Evolutionary conservation across 37 sponge, comb jelly and placozoan genomes (phyloP).

Genomic region (Ephydatia muelleri): DNA sequence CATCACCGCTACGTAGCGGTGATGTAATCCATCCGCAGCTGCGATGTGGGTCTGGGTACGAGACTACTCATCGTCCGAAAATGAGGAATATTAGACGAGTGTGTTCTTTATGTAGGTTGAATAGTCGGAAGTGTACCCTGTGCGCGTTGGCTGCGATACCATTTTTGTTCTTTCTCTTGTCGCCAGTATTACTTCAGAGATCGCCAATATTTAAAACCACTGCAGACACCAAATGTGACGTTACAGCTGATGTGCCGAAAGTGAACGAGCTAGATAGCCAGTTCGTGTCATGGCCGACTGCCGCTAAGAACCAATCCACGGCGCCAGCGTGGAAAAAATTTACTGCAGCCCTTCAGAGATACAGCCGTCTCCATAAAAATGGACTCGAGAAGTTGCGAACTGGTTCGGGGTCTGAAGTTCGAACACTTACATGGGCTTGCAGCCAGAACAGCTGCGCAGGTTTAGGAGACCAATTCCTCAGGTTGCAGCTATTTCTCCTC

Average conservation of each 20-base stretch:
- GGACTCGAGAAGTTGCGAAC: background rate
- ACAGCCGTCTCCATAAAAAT: background rate
- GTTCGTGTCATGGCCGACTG: background rate
- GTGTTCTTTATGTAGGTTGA: too few species aligned
- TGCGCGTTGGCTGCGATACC: background rate
- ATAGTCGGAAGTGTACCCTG: background rate
- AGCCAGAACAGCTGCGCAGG: conserved; percentile 16
- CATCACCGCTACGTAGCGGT: too few species aligned
- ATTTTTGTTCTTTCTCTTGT: background rate
- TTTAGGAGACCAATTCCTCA: conserved; percentile 34
- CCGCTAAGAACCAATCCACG: background rate
- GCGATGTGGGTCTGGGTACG: too few species aligned
- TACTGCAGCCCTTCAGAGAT: background rate
- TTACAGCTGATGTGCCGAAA: background rate
- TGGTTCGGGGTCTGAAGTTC: conserved; percentile 1
- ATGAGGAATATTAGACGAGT: too few species aligned
- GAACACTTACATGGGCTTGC: conserved; percentile 51
- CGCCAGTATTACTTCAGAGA: background rate
- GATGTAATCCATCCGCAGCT: too few species aligned
- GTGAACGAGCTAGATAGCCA: background rate
- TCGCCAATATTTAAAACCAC: background rate
- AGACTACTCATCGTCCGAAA: too few species aligned
- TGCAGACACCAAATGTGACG: background rate
- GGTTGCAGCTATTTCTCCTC: conserved; percentile 14
- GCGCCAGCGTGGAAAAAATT: conserved; percentile 3